Base-by-base conservation (phyloP, 64 coral and sea anemone genomes). In the Pocillopora damicornis region DNA sequence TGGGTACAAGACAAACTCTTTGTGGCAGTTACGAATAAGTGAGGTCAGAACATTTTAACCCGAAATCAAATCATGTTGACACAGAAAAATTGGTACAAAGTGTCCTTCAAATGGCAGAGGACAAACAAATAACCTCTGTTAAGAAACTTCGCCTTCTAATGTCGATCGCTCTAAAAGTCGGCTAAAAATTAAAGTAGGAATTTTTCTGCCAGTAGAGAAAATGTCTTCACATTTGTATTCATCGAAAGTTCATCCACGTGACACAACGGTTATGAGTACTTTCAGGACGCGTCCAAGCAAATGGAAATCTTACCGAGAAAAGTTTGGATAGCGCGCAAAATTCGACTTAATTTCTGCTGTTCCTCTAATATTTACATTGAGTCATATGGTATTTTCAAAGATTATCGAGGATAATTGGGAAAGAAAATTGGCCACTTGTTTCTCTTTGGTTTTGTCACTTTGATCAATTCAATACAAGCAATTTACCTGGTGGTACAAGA, bases 401-500 rank as follows among this genome's bases (percentile, higher is more conserved):
- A n/a, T 73, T 14, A 71, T 71, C 25, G 5, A 71, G n/a, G 12
- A 30, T 17, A 67, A 51, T 51, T 51, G 2, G 42, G 42, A 67
- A 67, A 22, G 22, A 71, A 71, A 71, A 71, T 5, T 7, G 5
- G 5, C 65, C 66, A 58, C 81, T 85, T 85, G 65, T 85, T 72
- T 23, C 81, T 71, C 56, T 85, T 56, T 73, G 20, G 36, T n/a
- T 22, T 37, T 85, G 64, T 72, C 81, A 85, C 62, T 58, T 25
- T 63, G 35, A 25, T 69, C 65, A 73, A 58, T 85, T 71, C 64
- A 73, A 37, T 35, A 85, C 81, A 85, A 72, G 81, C 81, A 85
- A 73, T 5, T 26, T 23, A 85, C 81, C 81, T 51, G 81, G 81
- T 68, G 68, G 65, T 25, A 85, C 81, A 85, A 73, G 81, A 73